Evolutionary conservation across 2,113 vertebrate species (phyloP).

Genomic region (Gadus macrocephalus): DNA sequence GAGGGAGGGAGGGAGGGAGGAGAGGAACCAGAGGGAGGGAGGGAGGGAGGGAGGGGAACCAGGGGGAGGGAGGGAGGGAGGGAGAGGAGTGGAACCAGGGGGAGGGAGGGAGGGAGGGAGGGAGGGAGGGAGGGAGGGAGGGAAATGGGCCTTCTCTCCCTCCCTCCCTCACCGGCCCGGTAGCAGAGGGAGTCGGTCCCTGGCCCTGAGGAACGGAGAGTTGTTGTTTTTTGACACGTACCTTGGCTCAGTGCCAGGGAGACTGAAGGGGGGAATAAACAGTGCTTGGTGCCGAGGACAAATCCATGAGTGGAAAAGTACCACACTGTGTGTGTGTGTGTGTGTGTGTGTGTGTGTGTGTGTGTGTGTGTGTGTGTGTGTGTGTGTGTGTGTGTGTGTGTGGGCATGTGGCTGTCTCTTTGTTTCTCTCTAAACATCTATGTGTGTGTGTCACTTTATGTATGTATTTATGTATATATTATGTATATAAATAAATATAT

Average conservation of each 20-base stretch:
- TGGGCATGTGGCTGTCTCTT: neutral
- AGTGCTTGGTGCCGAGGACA: slow-evolving; percentile 29
- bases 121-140: too few species aligned
- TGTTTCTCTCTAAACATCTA: neutral
- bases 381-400: too few species aligned
- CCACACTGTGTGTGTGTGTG: slow-evolving; percentile 24
- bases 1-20: slow-evolving; percentile 32
- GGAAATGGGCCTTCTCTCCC: too few species aligned
- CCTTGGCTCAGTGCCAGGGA: slow-evolving; percentile 45
- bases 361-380: too few species aligned
- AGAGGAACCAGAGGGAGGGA: slow-evolving; percentile 53
- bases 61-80: too few species aligned
- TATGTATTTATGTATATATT: too few species aligned
- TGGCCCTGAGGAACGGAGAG: slow-evolving; percentile 14
- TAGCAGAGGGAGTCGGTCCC: neutral
- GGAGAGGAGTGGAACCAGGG: too few species aligned
- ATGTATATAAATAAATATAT: too few species aligned
- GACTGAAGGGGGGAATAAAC: slow-evolving; percentile 30
- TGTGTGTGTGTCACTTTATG: neutral
- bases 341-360: neutral
- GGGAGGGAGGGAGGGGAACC: slow-evolving; percentile 41
- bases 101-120: too few species aligned
- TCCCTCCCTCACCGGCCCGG: neutral
- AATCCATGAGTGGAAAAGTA: slow-evolving; percentile 66
- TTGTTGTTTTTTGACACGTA: slow-evolving; percentile 36